Evolutionary conservation across 2,113 vertebrate genomes (phyloP), one percentile per base, ranked within the genome.

Genomic region (Columba janthina): DNA sequence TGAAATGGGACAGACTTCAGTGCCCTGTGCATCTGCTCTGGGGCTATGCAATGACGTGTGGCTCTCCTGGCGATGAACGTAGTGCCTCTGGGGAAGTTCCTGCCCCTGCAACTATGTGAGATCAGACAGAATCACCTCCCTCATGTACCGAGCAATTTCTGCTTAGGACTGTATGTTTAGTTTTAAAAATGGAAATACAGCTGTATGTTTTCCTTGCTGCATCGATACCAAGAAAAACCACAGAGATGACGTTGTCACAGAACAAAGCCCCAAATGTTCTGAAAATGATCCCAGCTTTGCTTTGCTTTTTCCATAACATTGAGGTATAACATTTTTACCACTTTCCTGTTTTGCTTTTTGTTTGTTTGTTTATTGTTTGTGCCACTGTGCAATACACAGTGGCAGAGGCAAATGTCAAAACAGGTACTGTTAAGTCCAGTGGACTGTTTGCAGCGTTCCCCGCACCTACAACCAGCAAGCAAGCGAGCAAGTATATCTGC

Each of bases 111-210:
- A 9, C 32, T 14, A 25, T 29, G 53, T 85, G 61, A 88, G 24
- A 71, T 44, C 26, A 74, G 64, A 56, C 29, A 71, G 44, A 71
- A 80, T 29, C 2, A 5, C 5, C 18, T 71, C 21, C 19, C 34
- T 48, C 1, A 0, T 1, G 6, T 48, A 36, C 15, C 0, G 3
- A 46, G 22, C 0, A 0, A 60, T 60, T 91, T 77, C 72, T 84
- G 44, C 57, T 80, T 56, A 76, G 64, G 29, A 38, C 2, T 12
- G 8, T 20, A 1, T 54, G 29, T 34, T 90, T 86, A 38, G 64
- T 91, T 86, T 84, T 84, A 36, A 88, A 62, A 94, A 66, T 25
- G 46, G 78, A 89, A 92, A 65, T 86, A 38, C 12, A 66, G 34
- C 51, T 58, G 16, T 67, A n/a, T 1, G 3, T 38, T 94, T 86